phyloP scores from a whole-genome alignment of 2,888 invertebrate genomes.

The Metacarcinus magister region DNA sequence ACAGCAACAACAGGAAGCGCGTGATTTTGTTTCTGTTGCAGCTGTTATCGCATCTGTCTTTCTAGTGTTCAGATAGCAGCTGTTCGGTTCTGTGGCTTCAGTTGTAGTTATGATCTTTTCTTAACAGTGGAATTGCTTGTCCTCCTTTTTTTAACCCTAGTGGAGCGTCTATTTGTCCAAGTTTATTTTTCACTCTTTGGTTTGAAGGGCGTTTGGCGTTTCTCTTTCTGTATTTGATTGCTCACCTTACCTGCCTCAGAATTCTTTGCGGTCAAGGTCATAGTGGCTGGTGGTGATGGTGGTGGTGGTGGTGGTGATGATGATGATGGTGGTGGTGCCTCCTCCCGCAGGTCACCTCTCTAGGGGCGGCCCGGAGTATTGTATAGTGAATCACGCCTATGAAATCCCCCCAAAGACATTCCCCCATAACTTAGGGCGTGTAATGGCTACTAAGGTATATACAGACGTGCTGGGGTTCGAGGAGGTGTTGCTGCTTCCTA shows the following conservation, averaged over 20 bases:
- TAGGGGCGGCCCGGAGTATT: not conserved
- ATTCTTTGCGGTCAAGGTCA: not conserved
- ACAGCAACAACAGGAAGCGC: not conserved
- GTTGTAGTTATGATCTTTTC: not conserved
- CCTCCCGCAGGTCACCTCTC: not conserved
- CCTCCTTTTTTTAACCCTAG: not conserved
- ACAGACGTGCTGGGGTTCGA: not conserved
- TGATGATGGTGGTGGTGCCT: not conserved
- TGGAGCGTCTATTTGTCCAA: not conserved
- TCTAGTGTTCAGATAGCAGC: not conserved
- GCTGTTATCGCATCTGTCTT: not conserved
- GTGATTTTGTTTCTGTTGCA: not conserved
- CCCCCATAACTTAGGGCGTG: not conserved
- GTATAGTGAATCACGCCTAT: not conserved
- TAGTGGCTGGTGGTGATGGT: not conserved
- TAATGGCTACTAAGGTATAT: not conserved
- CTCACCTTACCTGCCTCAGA: not conserved
- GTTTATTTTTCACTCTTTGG: not conserved
- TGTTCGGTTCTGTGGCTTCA: not conserved
- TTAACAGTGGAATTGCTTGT: not conserved
- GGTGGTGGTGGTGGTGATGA: too few species aligned
- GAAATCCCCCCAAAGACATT: not conserved
- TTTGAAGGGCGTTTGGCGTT: not conserved
- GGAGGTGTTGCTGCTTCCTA: not conserved
- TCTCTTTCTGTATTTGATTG: not conserved